Evolutionary conservation across 2,888 invertebrate species (phyloP).

Genomic region (Ecliptopera silaceata): DNA sequence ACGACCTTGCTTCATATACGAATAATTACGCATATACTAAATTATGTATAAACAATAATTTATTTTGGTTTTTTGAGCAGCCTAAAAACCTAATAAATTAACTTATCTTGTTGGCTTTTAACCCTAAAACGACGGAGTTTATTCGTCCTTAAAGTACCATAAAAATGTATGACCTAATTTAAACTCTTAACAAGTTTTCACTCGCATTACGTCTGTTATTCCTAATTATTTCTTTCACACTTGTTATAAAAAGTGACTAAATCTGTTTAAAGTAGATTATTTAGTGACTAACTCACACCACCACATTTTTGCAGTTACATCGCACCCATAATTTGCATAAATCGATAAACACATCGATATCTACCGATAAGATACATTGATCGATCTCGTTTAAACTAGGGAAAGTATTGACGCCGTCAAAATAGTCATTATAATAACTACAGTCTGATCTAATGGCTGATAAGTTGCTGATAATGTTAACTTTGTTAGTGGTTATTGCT

Average conservation of each 20-base stretch:
- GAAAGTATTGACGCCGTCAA: slow-evolving; percentile 29
- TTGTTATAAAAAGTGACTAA: no score
- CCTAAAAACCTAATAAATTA: no score
- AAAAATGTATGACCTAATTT: no score
- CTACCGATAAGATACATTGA: slow-evolving; percentile 20
- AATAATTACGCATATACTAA: slow-evolving; percentile 26
- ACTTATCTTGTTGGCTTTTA: no score
- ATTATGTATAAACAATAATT: not conserved
- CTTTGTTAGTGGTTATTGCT: slow-evolving; percentile 30
- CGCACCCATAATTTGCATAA: slow-evolving; percentile 21
- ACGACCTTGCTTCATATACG: slow-evolving; percentile 34
- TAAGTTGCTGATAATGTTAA: slow-evolving; percentile 24
- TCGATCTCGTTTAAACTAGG: slow-evolving; percentile 22
- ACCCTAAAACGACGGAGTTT: no score
- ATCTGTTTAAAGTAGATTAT: no score
- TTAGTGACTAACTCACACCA: no score
- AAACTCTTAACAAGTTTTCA: no score
- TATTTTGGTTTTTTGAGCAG: no score
- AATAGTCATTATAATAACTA: slow-evolving; percentile 27
- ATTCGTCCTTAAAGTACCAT: no score
- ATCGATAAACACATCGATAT: slow-evolving; percentile 14
- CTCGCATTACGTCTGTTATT: no score
- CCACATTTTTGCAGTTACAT: slow-evolving; percentile 1
- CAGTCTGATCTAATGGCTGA: slow-evolving; percentile 24
- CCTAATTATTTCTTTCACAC: no score